Conservation (phyloP, 2,797 vertebrate genomes). For the Neosilurus mollespiculum region DNA sequence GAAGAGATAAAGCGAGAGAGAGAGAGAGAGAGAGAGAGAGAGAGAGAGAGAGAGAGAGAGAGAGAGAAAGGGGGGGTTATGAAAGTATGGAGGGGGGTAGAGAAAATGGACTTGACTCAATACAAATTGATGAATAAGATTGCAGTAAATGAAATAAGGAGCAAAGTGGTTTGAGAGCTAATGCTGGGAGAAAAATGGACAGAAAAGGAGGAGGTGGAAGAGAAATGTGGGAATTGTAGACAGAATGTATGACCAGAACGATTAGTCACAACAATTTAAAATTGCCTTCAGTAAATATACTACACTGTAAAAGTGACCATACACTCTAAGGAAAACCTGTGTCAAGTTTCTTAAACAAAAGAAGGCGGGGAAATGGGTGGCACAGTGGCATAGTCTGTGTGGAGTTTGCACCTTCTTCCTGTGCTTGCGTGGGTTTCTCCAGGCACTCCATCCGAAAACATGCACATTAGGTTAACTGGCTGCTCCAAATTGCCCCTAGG, state of each 20-base stretch:
- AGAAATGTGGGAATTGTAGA: conserved; percentile 25
- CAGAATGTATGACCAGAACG: neutral
- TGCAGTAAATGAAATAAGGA: conserved; percentile 52
- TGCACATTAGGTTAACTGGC: no score
- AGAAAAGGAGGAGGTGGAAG: conserved; percentile 13
- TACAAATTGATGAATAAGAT: conserved; percentile 53
- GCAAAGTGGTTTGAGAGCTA: conserved; percentile 48
- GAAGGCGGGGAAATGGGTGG: no score
- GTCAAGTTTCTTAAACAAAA: neutral
- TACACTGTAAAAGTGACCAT: neutral
- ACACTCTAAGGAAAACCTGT: neutral
- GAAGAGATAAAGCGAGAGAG: conserved; percentile 35
- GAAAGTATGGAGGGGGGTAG: no score
- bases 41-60: conserved; percentile 21
- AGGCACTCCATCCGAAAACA: no score
- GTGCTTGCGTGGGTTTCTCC: no score
- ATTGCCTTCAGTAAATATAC: neutral
- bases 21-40: conserved; percentile 3
- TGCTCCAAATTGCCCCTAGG: no score
- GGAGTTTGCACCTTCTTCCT: no score
- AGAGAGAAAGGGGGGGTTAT: conserved; percentile 17
- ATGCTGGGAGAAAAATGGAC: neutral
- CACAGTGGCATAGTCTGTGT: no score
- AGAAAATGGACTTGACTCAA: conserved; percentile 56
- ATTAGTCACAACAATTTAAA: neutral